Percentiles rank a stretch among this genome's conserved stretches.
Conservation (phyloP, 1,140 invertebrate genomes). For the Brachionus rotundiformis region DNA sequence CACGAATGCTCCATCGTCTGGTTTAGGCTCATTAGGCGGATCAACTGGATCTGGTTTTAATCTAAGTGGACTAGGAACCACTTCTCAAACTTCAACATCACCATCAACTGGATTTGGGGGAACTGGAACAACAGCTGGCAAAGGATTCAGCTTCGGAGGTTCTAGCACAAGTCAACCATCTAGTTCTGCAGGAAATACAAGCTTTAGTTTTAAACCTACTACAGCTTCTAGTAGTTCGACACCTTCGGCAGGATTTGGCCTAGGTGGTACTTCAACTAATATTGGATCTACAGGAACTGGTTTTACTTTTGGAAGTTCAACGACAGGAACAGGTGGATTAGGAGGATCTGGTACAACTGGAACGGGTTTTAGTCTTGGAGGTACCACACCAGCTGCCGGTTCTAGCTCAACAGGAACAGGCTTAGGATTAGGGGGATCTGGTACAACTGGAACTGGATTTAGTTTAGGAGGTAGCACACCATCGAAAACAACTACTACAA, state of each 20-base stretch:
- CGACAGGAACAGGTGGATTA: not conserved
- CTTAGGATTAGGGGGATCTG: not conserved
- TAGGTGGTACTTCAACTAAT: not conserved
- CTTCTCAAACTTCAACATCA: conserved; percentile 5
- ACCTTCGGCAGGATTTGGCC: not conserved
- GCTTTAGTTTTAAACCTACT: too few species aligned
- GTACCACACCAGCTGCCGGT: not conserved
- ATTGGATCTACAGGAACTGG: not conserved
- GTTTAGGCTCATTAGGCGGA: not conserved
- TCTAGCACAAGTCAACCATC: too few species aligned
- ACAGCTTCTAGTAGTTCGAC: too few species aligned
- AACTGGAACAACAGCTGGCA: too few species aligned
- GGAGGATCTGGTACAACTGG: not conserved
- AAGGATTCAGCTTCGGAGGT: too few species aligned
- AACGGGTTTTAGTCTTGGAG: not conserved
- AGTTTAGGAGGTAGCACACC: not conserved
- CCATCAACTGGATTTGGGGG: too few species aligned
- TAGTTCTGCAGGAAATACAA: too few species aligned
- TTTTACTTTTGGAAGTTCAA: too few species aligned
- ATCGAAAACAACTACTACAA: not conserved
- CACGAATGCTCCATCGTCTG: not conserved
- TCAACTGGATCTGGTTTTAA: conserved; percentile 15
- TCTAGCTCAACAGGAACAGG: not conserved
- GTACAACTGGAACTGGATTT: not conserved
- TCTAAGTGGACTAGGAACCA: not conserved